Evolutionary conservation across 2,888 invertebrate genomes (phyloP), one percentile per base, ranked within the genome.

Genomic region (Pimpla rufipes): DNA sequence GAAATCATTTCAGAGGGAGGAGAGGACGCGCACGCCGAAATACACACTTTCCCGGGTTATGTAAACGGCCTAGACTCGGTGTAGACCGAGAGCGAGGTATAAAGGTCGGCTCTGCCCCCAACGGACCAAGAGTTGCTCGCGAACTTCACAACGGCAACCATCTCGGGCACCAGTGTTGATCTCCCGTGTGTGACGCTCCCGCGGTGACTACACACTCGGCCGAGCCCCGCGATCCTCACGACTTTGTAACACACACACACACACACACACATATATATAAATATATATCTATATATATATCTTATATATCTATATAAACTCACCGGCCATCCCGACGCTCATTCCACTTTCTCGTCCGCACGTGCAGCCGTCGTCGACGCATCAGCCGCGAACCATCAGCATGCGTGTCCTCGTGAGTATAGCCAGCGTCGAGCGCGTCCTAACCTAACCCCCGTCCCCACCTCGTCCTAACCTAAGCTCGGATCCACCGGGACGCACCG

Each of bases 11-110:
- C 79, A 79, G 77, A 78, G 81, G 79, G 85, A 84, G 76, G 81
- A 77, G 79, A 80, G 76, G 81, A 78, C 77, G 78, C 67, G 75
- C 73, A 66, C 74, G 87, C 91, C 92, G 88, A 92, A 92, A 91
- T 92, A 90, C n/a, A 81, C 79, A 93, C 93, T 93, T 93, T 93
- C 93, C 91, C 92, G 89, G 90, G 88, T 93, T 93, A 93, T 92
- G 91, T 93, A 93, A 93, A 92, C n/a, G 87, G 87, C 88, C 85
- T 83, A 85, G 87, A 87, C 85, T 88, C 88, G 86, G 86, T 87
- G 89, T 89, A 89, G 90, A 89, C 88, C 81, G 55, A 85, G 37
- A 62, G 62, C 62, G 90, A 85, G 89, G 90, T 93, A 93, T 93
- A 93, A 93, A 93, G 92, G 91, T 92, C 92, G 92, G 89, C 89